A percentile compares a stretch with the other conserved stretches of the same genome.
These are phyloP conservation scores for Drosophila paulistorum DNA, from an alignment of 1,140 invertebrate species.

Conservation along the genomic window DNA sequence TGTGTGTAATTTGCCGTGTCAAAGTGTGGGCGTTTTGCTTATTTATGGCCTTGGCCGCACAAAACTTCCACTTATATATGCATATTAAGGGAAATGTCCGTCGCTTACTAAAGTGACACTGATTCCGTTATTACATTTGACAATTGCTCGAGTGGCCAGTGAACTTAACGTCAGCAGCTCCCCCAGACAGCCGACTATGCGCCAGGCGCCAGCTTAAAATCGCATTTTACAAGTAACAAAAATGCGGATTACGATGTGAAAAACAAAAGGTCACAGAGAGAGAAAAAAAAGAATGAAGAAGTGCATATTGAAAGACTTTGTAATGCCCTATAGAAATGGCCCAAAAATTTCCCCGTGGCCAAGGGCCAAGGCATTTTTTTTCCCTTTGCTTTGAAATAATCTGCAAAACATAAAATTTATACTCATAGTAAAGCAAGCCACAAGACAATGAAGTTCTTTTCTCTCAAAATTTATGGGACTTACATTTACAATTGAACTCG, in stretches of 20 bases:
- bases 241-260: background rate
- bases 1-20: slow-evolving; percentile 66
- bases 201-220: slow-evolving; percentile 16
- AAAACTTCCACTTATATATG: slow-evolving; percentile 27
- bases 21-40: slow-evolving; percentile 58
- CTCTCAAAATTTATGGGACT: background rate
- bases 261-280: background rate
- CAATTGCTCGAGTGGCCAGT: slow-evolving; percentile 22
- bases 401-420: background rate
- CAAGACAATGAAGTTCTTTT: background rate
- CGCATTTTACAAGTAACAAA: background rate
- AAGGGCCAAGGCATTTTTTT: too few relatives aligned
- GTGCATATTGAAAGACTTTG: background rate
- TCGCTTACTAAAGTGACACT: slow-evolving; percentile 46
- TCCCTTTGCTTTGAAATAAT: background rate
- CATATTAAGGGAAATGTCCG: slow-evolving; percentile 29
- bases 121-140: slow-evolving; percentile 28
- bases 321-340: slow-evolving; percentile 1
- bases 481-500: background rate
- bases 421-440: background rate
- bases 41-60: slow-evolving; percentile 56
- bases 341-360: background rate
- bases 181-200: background rate
- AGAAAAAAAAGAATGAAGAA: background rate
- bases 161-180: background rate